Evolutionary conservation across 2,797 vertebrate genomes (phyloP).

Genomic region (Acipenser transmontanus): DNA sequence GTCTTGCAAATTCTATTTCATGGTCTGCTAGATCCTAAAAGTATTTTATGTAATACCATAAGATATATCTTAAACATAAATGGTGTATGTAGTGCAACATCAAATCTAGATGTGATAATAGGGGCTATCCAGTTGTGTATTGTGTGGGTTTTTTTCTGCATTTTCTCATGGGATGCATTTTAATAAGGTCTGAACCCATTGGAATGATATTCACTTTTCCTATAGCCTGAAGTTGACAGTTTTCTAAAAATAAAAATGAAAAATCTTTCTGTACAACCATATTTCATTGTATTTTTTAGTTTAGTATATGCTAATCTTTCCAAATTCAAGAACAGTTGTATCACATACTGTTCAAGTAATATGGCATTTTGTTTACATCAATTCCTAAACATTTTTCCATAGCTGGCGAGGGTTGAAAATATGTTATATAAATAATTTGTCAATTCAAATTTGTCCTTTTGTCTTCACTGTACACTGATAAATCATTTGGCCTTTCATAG

Average conservation of each 20-base stretch:
- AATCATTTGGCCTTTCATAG: constrained; percentile 18
- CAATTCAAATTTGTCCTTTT: constrained; percentile 19
- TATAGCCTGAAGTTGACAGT: not conserved
- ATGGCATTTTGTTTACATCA: too few relatives aligned
- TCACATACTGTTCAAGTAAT: too few relatives aligned
- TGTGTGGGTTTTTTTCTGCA: constrained; percentile 25
- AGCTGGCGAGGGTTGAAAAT: too few relatives aligned
- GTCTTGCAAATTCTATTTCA: constrained; percentile 56
- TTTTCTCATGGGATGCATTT: constrained; percentile 19
- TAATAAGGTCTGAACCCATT: constrained; percentile 14
- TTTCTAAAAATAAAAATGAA: too few relatives aligned
- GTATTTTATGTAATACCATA: constrained; percentile 32
- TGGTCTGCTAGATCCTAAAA: constrained; percentile 45
- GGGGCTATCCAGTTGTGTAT: constrained; percentile 31
- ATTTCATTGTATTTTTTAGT: too few relatives aligned
- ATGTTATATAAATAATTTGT: constrained; percentile 19
- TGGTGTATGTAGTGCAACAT: constrained; percentile 30
- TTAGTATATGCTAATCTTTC: too few relatives aligned
- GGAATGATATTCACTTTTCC: constrained; percentile 2
- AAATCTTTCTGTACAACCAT: too few relatives aligned
- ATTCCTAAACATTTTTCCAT: too few relatives aligned
- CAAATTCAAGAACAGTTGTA: too few relatives aligned
- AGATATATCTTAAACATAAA: constrained; percentile 40
- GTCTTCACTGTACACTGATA: too few relatives aligned
- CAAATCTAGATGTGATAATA: constrained; percentile 31